Evolutionary conservation across 2,113 vertebrate genomes (phyloP), one percentile per base, ranked within the genome.

Genomic region (Phoenicopterus ruber): DNA sequence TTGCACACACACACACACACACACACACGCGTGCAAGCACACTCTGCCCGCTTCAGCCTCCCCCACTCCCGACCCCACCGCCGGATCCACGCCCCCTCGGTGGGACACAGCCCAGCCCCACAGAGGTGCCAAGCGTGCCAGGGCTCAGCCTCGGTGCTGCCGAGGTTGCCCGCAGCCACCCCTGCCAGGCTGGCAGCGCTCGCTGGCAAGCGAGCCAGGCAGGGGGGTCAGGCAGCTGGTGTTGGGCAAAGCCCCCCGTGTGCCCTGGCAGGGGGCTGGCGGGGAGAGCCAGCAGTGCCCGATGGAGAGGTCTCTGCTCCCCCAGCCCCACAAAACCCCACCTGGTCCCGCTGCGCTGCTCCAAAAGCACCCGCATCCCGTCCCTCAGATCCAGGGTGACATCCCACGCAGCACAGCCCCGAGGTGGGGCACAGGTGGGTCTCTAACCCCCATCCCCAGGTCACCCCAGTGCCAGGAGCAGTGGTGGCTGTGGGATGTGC

Each of bases 131-230:
- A 25, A n/a, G 29, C 1, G 1, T 28, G 6, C 61, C 86, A 62
- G 59, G 63, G 47, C 65, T 67, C 52, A 36, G 81, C 58, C 32
- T 16, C 0, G 1, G 26, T 7, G n/a, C 76, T 67, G 36, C 36
- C 0, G 0, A 52, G 26, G 29, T 4, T 50, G 44, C 32, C 44
- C 24, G 0, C 72, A 59, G 42, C n/a, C 17, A 8, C 10, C 44
- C 66, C 25, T 42, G 58, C 49, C 63, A 29, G 46, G 52, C 71
- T 32, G 62, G 36, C 5, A 15, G 42, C 8, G 49, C 46, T 55
- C 6, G 2, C 24, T 5, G 0, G 0, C 5, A 11, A 67, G 66
- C n/a, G n/a, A n/a, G n/a, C n/a, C 7, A 2, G 25, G 29, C 4
- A 26, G 52, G 8, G 29, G 25, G 7, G 4, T 17, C 1, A 4